Evolutionary conservation across 2,113 vertebrate species (phyloP).

Genomic region (Nothocercus julius): DNA sequence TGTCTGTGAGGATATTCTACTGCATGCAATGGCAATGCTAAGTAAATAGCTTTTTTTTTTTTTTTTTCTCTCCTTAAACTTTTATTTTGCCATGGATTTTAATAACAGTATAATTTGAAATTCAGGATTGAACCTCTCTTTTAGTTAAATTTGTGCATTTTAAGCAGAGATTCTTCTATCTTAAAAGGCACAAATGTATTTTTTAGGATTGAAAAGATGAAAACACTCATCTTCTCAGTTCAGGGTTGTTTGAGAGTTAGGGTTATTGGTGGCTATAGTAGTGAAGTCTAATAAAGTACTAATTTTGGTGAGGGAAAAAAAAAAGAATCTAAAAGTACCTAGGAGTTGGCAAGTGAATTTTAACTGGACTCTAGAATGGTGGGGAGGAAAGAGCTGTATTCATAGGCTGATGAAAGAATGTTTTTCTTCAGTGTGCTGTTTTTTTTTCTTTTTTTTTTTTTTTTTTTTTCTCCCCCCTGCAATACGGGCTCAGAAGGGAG

Average conservation of each 20-base stretch:
- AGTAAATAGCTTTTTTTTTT: neutral
- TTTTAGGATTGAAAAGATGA: neutral
- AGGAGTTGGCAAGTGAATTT: neutral
- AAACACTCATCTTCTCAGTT: neutral
- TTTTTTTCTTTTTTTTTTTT: neutral
- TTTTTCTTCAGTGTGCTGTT: neutral
- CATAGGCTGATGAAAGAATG: neutral
- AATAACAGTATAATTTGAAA: neutral
- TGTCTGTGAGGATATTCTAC: neutral
- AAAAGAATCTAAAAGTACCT: neutral
- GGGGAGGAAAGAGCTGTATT: neutral
- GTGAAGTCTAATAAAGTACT: neutral
- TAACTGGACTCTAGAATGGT: neutral
- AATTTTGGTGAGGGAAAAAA: neutral
- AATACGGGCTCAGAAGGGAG: neutral
- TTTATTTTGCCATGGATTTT: neutral
- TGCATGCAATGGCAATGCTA: accelerated
- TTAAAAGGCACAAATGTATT: neutral
- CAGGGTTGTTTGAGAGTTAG: neutral
- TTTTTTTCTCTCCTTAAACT: neutral
- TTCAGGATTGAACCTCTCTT: neutral
- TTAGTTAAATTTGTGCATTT: neutral
- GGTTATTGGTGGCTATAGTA: neutral
- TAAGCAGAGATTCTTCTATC: neutral
- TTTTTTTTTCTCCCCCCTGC: neutral